Percentiles rank a stretch among this genome's conserved stretches.
Conservation (phyloP, 2,797 vertebrate species). For the Pangasius djambal region DNA sequence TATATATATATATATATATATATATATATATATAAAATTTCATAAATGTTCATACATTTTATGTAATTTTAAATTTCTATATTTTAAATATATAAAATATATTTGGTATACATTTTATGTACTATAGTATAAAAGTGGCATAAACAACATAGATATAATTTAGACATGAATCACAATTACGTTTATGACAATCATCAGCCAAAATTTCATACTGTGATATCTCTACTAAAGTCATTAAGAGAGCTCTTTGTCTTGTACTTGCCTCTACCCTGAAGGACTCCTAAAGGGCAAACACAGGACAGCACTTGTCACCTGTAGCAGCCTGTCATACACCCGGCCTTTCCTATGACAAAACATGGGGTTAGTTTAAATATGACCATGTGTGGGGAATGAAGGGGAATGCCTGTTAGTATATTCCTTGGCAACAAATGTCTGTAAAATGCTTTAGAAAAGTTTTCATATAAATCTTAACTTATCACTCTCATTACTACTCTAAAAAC, state of each 20-base stretch:
- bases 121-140: neutral
- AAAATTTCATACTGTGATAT: neutral
- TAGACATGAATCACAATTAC: neutral
- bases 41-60: too few species aligned
- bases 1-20: too few species aligned
- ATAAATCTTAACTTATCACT: neutral
- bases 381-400: neutral
- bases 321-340: neutral
- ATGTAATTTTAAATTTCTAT: too few species aligned
- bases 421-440: neutral
- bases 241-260: slow-evolving; percentile 8
- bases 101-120: neutral
- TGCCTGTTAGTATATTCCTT: neutral
- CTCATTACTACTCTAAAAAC: neutral
- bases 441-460: neutral
- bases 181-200: neutral
- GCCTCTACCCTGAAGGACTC: neutral
- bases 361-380: slow-evolving; percentile 29
- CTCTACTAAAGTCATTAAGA: slow-evolving; percentile 11
- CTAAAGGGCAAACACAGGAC: slow-evolving; percentile 35
- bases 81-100: too few species aligned
- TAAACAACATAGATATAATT: neutral
- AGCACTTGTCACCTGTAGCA: slow-evolving; percentile 1
- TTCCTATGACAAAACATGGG: slow-evolving; percentile 12
- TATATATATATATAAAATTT: too few species aligned